A percentile compares a stretch with the other conserved stretches of the same genome.
Evolutionary conservation across 35 echinoderm and acorn worm species (phyloP).

Genomic region (Apostichopus japonicus): DNA sequence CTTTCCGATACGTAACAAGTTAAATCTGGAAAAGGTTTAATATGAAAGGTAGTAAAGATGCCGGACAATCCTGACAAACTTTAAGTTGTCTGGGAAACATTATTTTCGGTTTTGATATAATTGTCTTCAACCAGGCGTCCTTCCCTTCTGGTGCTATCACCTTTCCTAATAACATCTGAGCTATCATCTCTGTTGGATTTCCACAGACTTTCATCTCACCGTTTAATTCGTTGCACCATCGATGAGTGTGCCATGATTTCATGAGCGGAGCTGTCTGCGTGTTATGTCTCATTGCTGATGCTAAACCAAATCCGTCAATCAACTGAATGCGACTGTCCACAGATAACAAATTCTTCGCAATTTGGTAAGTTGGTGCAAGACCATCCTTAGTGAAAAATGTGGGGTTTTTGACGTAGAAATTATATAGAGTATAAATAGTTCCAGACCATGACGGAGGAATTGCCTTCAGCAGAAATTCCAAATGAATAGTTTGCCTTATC

Average conservation of each 20-base stretch:
- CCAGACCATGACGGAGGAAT: background rate
- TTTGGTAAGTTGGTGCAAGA: background rate
- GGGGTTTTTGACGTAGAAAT: background rate
- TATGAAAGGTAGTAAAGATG: background rate
- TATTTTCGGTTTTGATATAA: background rate
- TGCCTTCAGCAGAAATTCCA: background rate
- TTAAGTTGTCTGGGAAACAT: background rate
- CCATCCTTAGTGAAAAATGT: background rate
- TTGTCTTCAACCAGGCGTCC: background rate
- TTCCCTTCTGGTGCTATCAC: background rate
- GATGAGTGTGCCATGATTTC: background rate
- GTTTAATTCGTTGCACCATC: background rate
- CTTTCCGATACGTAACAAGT: background rate
- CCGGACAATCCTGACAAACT: background rate
- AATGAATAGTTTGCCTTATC: background rate
- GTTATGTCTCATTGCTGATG: background rate
- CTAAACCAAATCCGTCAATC: background rate
- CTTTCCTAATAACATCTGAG: constrained; percentile 1
- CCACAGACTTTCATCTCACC: constrained; percentile 10
- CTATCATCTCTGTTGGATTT: background rate
- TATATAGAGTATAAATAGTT: background rate
- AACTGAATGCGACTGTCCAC: background rate
- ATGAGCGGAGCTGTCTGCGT: background rate
- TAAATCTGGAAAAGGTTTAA: background rate
- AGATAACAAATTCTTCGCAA: background rate